Evolutionary conservation across 2,888 invertebrate genomes (phyloP), one percentile per base, ranked within the genome.

Genomic region (Drosophila buzzatii): DNA sequence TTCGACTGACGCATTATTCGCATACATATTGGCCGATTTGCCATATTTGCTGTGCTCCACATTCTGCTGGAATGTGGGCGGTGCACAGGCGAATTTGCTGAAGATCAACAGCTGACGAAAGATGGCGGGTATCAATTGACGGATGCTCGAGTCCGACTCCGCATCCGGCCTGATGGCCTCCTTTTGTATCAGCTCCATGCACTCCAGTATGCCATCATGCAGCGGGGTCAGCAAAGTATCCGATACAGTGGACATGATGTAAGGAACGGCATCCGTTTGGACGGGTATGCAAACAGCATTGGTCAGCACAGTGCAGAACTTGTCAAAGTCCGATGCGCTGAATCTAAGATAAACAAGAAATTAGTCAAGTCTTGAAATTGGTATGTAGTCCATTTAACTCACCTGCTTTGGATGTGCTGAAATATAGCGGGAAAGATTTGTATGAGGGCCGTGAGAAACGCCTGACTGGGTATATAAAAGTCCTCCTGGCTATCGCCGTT

Each of bases 361-460:
- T 18, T 10, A 41, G 2, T 8, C 23, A 20, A 3, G 33, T n/a
- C 3, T 31, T 16, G 3, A 3, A 31, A 27, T 10, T 27, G 1
- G 27, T 0, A 3, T 2, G n/a, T 14, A 14, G 3, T 42, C 6
- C 10, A n/a, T 1, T 18, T 4, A n/a, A 45, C 63, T 92, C 79
- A 96, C 95, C 95, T 96, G 69, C 95, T 93, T 90, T 96, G 95
- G 85, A 98, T 97, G 90, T 98, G 97, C 80, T 97, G 97, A 94
- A 98, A 99, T 70, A 99, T 96, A 68, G 97, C 96, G 6, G 99
- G 98, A 93, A 99, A 99, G 91, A 99, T 98, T 93, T 99, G 98
- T 79, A 99, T 96, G 18, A 99, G 94, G 0, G 99, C 97, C 0
- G 98, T 98, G 62, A 99, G 95, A 94, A 98, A 99, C 73, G 97